Percentiles rank a stretch among this genome's conserved stretches.
phyloP scores from a whole-genome alignment of 2,888 invertebrate species.

The Cerceris ruficornis region DNA sequence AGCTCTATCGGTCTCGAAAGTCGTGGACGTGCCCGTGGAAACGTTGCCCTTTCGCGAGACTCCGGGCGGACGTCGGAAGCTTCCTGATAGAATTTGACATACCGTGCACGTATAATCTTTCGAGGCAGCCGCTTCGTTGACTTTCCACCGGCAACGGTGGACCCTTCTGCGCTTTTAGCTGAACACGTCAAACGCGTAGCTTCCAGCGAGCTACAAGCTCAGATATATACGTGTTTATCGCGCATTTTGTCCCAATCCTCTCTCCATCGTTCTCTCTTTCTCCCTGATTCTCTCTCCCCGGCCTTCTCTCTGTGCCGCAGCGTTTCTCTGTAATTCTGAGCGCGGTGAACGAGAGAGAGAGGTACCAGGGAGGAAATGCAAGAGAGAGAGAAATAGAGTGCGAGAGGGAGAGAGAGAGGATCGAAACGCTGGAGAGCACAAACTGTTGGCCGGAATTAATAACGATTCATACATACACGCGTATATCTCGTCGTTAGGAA shows the following conservation, averaged over 20 bases:
- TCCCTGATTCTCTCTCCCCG: not conserved
- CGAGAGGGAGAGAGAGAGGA: conserved; percentile 4
- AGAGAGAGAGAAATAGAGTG: conserved; percentile 5
- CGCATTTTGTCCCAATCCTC: conserved; percentile 22
- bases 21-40: conserved; percentile 9
- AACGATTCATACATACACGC: conserved; percentile 34
- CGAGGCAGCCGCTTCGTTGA: conserved; percentile 34
- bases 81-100: conserved; percentile 34
- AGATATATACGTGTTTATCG: conserved; percentile 13
- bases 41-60: conserved; percentile 2
- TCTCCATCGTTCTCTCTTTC: too few species aligned
- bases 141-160: conserved; percentile 21
- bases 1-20: conserved; percentile 30
- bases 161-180: conserved; percentile 3
- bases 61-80: not conserved
- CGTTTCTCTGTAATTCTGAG: conserved; percentile 23
- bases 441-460: conserved; percentile 53
- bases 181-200: conserved; percentile 16
- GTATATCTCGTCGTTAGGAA: not conserved
- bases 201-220: conserved; percentile 3
- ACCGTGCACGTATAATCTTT: conserved; percentile 56
- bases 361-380: conserved; percentile 18
- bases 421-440: conserved; percentile 25
- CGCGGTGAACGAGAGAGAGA: conserved; percentile 2
- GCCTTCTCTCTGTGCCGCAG: not conserved